Conservation (phyloP, 1,140 invertebrate species). For the Aphaenogaster floridana region DNA sequence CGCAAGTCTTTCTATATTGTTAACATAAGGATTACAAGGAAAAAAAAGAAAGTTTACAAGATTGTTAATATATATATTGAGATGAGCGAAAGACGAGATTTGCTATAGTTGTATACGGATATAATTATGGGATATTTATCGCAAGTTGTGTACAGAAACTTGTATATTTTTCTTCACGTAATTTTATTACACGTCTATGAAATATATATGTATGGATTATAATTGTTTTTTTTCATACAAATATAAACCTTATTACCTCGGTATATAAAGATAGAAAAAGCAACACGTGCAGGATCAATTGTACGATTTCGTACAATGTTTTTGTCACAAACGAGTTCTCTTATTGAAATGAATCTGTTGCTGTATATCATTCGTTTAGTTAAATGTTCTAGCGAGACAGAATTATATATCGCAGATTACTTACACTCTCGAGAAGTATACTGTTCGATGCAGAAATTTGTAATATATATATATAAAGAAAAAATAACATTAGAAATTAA, state of each 20-base stretch:
- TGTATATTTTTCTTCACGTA: conserved; percentile 62
- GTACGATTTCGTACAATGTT: conserved; percentile 59
- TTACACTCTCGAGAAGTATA: conserved; percentile 16
- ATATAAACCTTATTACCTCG: conserved; percentile 68
- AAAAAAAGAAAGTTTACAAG: background rate
- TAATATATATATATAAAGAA: conserved; percentile 33
- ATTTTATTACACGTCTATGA: conserved; percentile 70
- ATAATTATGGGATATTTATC: conserved; percentile 48
- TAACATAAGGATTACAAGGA: background rate
- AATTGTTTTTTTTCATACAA: conserved; percentile 68
- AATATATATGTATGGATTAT: conserved; percentile 65
- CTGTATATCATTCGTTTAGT: conserved; percentile 1
- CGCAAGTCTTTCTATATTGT: conserved; percentile 17
- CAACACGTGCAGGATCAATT: conserved; percentile 67
- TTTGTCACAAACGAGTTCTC: conserved; percentile 24
- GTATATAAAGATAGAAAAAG: conserved; percentile 74
- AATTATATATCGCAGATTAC: conserved; percentile 6
- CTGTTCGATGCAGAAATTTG: conserved; percentile 24
- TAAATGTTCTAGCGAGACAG: background rate
- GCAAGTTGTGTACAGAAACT: conserved; percentile 60
- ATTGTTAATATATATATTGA: conserved; percentile 18
- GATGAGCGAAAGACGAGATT: background rate
- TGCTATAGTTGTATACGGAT: conserved; percentile 17
- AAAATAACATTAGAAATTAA: conserved; percentile 37
- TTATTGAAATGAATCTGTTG: conserved; percentile 50